A percentile compares a stretch with the other conserved stretches of the same genome.
phyloP scores from a whole-genome alignment of 2,888 invertebrate genomes.

The Cerastoderma edule region DNA sequence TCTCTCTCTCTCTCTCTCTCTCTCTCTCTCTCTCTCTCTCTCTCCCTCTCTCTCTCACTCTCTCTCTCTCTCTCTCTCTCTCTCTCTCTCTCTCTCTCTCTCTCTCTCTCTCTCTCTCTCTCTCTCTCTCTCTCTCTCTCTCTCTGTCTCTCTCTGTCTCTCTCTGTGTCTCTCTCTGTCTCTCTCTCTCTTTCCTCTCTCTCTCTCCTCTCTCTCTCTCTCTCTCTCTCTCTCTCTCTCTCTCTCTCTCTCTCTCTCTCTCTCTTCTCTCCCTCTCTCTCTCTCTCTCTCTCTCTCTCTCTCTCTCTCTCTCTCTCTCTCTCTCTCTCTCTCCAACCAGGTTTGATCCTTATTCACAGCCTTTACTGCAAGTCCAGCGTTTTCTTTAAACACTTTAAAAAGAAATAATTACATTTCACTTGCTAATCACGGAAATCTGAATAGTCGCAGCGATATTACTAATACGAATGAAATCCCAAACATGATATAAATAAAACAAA shows the following conservation, averaged over 20 bases:
- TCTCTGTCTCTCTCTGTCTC: no score
- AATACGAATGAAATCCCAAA: no score
- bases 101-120: neutral
- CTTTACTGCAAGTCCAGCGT: no score
- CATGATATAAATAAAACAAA: no score
- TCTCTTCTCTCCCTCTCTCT: neutral
- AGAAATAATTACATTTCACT: no score
- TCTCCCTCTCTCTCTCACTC: neutral
- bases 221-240: neutral
- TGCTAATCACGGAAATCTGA: no score
- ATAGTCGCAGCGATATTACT: no score
- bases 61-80: neutral
- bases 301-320: neutral
- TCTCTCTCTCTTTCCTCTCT: neutral
- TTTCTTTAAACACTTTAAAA: no score
- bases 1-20: neutral
- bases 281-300: constrained; percentile 1
- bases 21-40: neutral
- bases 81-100: neutral
- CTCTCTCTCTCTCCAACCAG: no score
- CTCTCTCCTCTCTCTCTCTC: neutral
- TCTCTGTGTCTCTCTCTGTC: neutral
- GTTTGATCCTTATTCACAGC: no score
- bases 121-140: neutral
- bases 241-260: neutral